Percentiles rank a stretch among this genome's conserved stretches.
phyloP scores from a whole-genome alignment of 2,888 invertebrate genomes.

The Callyntrura guangdongensis region DNA sequence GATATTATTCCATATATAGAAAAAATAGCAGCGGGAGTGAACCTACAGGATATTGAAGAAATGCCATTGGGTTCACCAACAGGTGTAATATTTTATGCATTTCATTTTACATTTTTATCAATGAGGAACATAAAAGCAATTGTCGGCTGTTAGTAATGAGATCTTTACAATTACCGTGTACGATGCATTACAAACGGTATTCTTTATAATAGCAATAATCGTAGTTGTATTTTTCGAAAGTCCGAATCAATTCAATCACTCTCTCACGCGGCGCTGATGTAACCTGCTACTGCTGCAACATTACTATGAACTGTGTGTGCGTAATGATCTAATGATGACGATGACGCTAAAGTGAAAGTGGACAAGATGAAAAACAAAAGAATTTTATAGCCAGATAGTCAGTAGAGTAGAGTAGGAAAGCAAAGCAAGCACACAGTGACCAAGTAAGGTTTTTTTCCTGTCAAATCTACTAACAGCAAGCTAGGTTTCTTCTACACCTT shows the following conservation, averaged over 20 bases:
- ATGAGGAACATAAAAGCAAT: constrained; percentile 5
- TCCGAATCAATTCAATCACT: constrained; percentile 63
- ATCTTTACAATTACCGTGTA: background rate
- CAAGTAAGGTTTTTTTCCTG: too few species aligned
- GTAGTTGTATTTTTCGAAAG: constrained; percentile 65
- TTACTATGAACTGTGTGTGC: constrained; percentile 21
- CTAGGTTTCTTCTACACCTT: background rate
- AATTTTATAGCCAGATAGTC: background rate
- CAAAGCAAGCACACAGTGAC: too few species aligned
- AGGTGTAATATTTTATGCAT: background rate
- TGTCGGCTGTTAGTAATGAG: constrained; percentile 17
- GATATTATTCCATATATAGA: background rate
- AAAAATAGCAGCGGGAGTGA: background rate
- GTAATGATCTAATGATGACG: constrained; percentile 31
- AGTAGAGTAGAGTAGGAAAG: background rate
- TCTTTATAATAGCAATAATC: background rate
- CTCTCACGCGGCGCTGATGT: background rate
- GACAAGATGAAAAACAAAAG: constrained; percentile 61
- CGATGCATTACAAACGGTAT: background rate
- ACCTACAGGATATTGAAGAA: too few species aligned
- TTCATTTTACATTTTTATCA: constrained; percentile 1
- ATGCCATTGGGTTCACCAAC: too few species aligned
- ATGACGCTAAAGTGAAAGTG: constrained; percentile 65
- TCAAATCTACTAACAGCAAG: too few species aligned
- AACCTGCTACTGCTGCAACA: background rate